Conservation (phyloP, 1,140 invertebrate genomes). For the Berghia stephanieae region DNA sequence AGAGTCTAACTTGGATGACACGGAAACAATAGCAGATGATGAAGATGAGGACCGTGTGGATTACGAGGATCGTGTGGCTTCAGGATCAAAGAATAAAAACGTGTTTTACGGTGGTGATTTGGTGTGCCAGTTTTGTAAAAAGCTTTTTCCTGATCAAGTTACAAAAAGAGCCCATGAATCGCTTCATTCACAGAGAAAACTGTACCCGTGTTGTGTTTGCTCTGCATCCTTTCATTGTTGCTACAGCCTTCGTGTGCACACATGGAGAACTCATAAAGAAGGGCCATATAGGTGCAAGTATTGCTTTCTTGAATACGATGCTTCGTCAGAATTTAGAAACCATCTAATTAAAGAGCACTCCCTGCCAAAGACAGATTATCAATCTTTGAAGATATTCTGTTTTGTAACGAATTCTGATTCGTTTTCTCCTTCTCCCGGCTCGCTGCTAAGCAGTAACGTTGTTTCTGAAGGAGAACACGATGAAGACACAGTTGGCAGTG, state of each 20-base stretch:
- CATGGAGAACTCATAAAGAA: conserved; percentile 22
- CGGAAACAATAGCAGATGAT: too few relatives aligned
- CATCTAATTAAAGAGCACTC: conserved; percentile 17
- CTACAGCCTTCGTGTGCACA: conserved; percentile 18
- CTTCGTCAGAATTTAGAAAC: background rate
- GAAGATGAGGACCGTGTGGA: too few relatives aligned
- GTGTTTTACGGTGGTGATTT: too few relatives aligned
- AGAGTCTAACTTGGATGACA: too few relatives aligned
- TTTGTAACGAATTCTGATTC: too few relatives aligned
- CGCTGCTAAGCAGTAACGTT: too few relatives aligned
- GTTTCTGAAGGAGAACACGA: conserved; percentile 25
- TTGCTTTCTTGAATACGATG: background rate
- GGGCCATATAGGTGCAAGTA: conserved; percentile 27
- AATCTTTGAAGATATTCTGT: too few relatives aligned
- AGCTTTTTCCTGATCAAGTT: conserved; percentile 17
- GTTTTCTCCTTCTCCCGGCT: too few relatives aligned
- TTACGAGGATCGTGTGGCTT: too few relatives aligned
- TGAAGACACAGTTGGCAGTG: background rate
- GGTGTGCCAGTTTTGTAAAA: conserved; percentile 23
- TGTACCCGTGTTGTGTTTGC: conserved; percentile 17
- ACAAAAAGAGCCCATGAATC: conserved; percentile 22
- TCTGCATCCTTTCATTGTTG: conserved; percentile 22
- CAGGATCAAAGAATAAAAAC: too few relatives aligned
- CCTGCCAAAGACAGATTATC: conserved; percentile 24
- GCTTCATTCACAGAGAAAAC: conserved; percentile 24